Evolutionary conservation across 2,888 invertebrate species (phyloP).

Genomic region (Tachystola acroxantha): DNA sequence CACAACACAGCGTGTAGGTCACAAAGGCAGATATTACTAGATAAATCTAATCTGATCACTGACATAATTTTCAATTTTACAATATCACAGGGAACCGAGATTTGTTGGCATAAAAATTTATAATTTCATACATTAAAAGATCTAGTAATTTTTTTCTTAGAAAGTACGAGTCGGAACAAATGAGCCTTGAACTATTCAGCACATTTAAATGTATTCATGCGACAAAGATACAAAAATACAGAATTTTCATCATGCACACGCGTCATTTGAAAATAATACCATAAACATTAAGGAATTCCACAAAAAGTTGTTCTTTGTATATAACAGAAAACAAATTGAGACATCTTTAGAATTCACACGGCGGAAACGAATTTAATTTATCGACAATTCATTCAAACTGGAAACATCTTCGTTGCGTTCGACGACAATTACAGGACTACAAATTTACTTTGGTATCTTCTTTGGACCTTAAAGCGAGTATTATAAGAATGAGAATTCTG

Average conservation of each 20-base stretch:
- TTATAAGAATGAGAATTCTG: conserved; percentile 20
- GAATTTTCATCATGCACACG: conserved; percentile 25
- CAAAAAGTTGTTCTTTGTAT: conserved; percentile 38
- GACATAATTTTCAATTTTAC: no score
- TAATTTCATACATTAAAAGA: no score
- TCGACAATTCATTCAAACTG: conserved; percentile 67
- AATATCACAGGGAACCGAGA: no score
- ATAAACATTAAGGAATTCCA: conserved; percentile 36
- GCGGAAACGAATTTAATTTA: conserved; percentile 77
- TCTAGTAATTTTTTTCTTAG: no score
- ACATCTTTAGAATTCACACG: conserved; percentile 65
- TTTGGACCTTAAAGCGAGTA: neutral
- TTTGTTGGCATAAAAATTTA: no score
- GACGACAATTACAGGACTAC: conserved; percentile 59
- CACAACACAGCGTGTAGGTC: no score
- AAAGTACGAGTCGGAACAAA: no score
- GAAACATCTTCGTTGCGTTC: conserved; percentile 57
- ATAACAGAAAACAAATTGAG: conserved; percentile 69
- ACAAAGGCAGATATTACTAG: no score
- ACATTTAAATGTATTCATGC: neutral
- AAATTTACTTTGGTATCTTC: conserved; percentile 19
- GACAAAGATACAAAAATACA: neutral
- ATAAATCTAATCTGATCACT: no score
- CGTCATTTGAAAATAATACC: conserved; percentile 47
- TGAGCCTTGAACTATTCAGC: no score